Base-by-base conservation (phyloP, 1,140 invertebrate genomes). In the Archivesica marissinica region DNA sequence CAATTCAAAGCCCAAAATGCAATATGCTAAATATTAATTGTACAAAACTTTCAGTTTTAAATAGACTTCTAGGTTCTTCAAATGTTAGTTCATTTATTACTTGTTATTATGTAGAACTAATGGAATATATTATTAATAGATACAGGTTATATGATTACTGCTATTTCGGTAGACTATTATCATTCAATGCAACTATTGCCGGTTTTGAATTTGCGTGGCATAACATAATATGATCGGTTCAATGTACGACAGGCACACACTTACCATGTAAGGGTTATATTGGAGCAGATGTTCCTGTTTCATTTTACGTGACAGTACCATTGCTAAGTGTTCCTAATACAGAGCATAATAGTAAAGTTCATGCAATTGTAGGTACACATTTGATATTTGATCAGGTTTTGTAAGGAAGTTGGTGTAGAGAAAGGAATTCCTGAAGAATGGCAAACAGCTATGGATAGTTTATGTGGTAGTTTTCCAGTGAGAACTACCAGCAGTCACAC, bases 311-410 rank as follows among this genome's bases (percentile, higher is more conserved):
- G 38, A 15, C 35, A 0, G 20, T 83, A 20, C 75, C 70, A 15
- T 20, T 66, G n/a, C 25, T 86, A 2, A 61, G 76, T 30, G 50
- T 72, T 47, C 50, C 72, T 17, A 50, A 28, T 39, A 70, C 80
- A 52, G 52, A 84, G n/a, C 79, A 74, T 30, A 76, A 61, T 17
- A 74, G n/a, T 6, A 25, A 56, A 1, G 70, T 85, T 0, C 86
- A 76, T 35, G 25, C 82, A 9, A 81, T 70, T 66, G 30, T 87
- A 30, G 86, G 77, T 17, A 85, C 78, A 50, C 80, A 87, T 77
- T 33, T n/a, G n/a, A n/a, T n/a, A n/a, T n/a, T n/a, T 85, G 3
- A 81, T 85, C 44, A 56, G 66, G 28, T 20, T 75, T 9, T 75
- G 28, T 41, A 86, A 64, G 23, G 25, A 70, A 25, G 9, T 28